Evolutionary conservation across 2,888 invertebrate genomes (phyloP).

Genomic region (Nomada fucata): DNA sequence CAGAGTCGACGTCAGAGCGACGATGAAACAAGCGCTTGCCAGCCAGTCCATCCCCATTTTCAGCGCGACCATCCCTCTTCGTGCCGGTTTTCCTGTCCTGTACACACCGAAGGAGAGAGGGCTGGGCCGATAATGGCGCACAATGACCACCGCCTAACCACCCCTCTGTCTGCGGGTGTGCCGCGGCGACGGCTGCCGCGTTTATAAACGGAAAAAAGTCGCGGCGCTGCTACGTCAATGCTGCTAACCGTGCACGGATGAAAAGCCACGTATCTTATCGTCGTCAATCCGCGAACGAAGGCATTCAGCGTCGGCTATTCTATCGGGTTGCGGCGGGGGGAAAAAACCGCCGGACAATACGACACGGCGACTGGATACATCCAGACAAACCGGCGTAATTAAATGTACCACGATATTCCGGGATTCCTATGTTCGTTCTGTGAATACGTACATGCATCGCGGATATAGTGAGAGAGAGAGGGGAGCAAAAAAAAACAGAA

Average conservation of each 20-base stretch:
- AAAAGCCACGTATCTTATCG: constrained; percentile 74
- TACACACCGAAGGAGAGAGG: constrained; percentile 41
- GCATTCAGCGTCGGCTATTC: constrained; percentile 55
- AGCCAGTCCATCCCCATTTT: constrained; percentile 35
- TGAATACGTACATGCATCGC: constrained; percentile 9
- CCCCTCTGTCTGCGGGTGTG: constrained; percentile 47
- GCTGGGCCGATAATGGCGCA: constrained; percentile 67
- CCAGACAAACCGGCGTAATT: constrained; percentile 63
- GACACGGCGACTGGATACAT: constrained; percentile 49
- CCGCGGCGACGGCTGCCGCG: constrained; percentile 55
- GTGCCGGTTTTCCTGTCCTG: constrained; percentile 38
- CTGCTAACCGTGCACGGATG: constrained; percentile 59
- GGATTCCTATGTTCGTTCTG: constrained; percentile 13
- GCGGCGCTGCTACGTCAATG: constrained; percentile 64
- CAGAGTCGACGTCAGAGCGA: constrained; percentile 66
- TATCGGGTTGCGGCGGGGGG: constrained; percentile 40
- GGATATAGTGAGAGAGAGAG: neutral
- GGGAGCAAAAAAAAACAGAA: too few relatives aligned
- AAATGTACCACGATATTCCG: constrained; percentile 58
- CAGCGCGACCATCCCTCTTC: constrained; percentile 34
- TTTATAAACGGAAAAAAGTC: constrained; percentile 74
- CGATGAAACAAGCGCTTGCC: constrained; percentile 68
- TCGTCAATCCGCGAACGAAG: constrained; percentile 67
- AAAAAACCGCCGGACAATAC: constrained; percentile 29
- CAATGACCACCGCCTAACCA: constrained; percentile 63